These are phyloP conservation scores for Ammospiza maritima DNA, from an alignment of 2,797 vertebrate genomes.

Conservation along the genomic window DNA sequence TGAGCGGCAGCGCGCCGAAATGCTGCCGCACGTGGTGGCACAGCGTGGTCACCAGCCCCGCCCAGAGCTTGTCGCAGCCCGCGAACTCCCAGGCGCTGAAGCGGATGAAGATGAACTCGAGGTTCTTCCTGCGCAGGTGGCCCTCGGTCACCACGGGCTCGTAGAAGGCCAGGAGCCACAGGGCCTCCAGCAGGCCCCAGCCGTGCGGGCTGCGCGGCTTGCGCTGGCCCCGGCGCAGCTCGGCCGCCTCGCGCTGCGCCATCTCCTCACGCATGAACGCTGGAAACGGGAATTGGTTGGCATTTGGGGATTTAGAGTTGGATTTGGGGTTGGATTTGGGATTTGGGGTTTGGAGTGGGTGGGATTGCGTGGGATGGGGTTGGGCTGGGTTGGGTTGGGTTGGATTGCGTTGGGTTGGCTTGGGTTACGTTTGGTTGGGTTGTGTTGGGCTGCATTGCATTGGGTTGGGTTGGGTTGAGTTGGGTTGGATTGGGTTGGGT, in stretches of 20 bases:
- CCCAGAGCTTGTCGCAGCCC: conserved; percentile 93
- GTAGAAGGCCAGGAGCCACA: conserved; percentile 86
- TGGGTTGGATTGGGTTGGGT: too few relatives aligned
- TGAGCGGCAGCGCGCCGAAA: conserved; percentile 86
- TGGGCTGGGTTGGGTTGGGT: too few relatives aligned
- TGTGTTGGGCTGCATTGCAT: too few relatives aligned
- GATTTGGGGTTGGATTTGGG: too few relatives aligned
- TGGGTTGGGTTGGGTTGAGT: too few relatives aligned
- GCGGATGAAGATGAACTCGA: conserved; percentile 86
- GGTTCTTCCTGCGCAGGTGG: conserved; percentile 77
- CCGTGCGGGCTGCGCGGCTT: conserved; percentile 43
- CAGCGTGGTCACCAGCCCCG: conserved; percentile 88
- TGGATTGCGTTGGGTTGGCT: too few relatives aligned
- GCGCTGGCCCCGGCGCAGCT: conserved; percentile 2
- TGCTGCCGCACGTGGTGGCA: conserved; percentile 80
- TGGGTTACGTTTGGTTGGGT: too few relatives aligned
- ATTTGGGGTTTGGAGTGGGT: too few relatives aligned
- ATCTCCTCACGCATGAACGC: conserved; percentile 74
- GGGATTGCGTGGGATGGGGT: too few relatives aligned
- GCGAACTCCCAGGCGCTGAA: conserved; percentile 97
- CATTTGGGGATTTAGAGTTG: too few relatives aligned
- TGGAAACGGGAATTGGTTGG: not conserved
- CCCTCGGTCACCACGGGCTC: conserved; percentile 82
- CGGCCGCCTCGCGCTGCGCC: conserved; percentile 37
- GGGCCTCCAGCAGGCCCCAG: conserved; percentile 59